Evolutionary conservation across 1,140 invertebrate species (phyloP), one percentile per base, ranked within the genome.

Genomic region (Drosophila bifasciata): DNA sequence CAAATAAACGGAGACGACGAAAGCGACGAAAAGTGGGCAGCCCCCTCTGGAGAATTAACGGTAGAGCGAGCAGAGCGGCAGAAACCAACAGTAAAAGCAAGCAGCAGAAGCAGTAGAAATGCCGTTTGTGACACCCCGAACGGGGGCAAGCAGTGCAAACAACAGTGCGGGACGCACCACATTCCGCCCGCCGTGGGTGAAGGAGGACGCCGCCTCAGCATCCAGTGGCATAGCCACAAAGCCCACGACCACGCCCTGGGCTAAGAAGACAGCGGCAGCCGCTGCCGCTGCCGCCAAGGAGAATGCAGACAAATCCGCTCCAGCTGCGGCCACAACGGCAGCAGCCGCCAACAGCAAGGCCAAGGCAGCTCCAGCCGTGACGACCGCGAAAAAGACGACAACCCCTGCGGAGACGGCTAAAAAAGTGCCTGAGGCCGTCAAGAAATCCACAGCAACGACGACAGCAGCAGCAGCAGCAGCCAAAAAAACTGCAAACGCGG

Each of bases 121-220:
- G 89, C 89, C 89, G 50, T 90, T 90, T 49, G 89, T 90, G 56
- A 83, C 89, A 36, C 85, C 89, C 56, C 84, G 86, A 48, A 56
- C 78, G 64, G 72, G 72, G 43, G 75, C 86, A 21, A 74, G 69
- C 48, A 78, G 92, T 91, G 68, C 70, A 43, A 71, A 44, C 17
- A 61, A 46, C 61, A 67, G 92, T 71, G 91, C 60, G 11, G 80
- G 93, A 73, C 93, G 94, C 67, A 94, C 94, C 50, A 95, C 94
- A 61, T 96, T 96, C 85, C 93, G 96, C 52, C 96, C 96, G 11
- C 96, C 96, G 8, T 97, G 96, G 96, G 95, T 96, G 13, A 96
- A 96, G 89, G 95, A 96, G 64, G 95, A 95, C 66, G 92, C 91
- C 25, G 73, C 63, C 25, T 46, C 72, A 48, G 45, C 62, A 15